phyloP scores from a whole-genome alignment of 2,797 vertebrate species.

The Macropus fuliginosus region DNA sequence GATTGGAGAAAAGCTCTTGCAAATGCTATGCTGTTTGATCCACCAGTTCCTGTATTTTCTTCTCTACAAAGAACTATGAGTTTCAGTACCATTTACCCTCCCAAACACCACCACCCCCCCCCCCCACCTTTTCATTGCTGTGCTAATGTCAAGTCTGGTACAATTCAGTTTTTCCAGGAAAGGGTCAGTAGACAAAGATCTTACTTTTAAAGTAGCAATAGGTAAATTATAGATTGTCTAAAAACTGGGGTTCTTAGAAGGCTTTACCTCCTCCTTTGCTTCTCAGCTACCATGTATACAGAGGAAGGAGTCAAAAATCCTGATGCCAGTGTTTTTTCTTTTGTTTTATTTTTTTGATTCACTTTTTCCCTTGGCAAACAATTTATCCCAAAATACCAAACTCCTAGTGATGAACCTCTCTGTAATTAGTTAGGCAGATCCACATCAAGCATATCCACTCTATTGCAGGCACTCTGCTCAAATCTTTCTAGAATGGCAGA shows the following conservation, averaged over 20 bases:
- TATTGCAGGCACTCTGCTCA: neutral
- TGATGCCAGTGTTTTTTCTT: neutral
- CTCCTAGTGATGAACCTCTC: neutral
- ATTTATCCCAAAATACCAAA: neutral
- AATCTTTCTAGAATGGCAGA: neutral
- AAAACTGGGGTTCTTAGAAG: neutral
- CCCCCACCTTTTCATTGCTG: no score
- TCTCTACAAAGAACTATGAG: neutral
- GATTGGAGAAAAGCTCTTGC: neutral
- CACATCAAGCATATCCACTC: neutral
- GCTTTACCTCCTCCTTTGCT: neutral
- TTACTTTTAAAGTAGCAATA: neutral
- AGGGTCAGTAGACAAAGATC: neutral
- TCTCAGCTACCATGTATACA: neutral
- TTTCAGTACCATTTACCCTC: no score
- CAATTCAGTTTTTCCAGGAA: neutral
- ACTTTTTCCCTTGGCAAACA: neutral
- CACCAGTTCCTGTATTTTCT: neutral
- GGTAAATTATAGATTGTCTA: neutral
- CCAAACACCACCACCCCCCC: no score
- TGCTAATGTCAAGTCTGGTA: neutral
- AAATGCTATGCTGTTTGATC: neutral
- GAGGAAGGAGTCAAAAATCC: neutral
- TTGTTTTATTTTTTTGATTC: neutral
- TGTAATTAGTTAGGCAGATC: neutral